Conservation (phyloP, 2,113 vertebrate species). For the Microtus oregoni region DNA sequence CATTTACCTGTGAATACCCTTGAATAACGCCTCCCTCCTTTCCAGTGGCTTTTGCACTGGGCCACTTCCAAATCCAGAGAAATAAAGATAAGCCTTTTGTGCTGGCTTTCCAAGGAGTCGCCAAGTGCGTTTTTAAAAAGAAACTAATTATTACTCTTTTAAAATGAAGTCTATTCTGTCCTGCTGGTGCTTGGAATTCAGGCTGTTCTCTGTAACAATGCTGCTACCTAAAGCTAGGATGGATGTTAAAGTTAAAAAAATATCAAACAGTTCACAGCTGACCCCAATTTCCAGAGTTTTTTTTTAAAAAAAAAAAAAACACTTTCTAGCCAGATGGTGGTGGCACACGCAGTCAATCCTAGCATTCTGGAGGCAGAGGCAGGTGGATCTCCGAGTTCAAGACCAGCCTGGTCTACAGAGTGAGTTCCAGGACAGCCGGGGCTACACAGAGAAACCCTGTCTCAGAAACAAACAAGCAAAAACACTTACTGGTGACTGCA, state of each 20-base stretch:
- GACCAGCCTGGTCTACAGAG: neutral
- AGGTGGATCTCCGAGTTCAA: neutral
- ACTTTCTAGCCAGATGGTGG: too few relatives aligned
- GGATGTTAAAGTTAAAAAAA: neutral
- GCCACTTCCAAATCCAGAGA: neutral
- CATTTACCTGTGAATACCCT: neutral
- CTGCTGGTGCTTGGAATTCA: neutral
- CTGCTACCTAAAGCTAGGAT: neutral
- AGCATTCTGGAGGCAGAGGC: neutral
- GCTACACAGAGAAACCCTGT: neutral
- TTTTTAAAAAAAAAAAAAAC: too few relatives aligned
- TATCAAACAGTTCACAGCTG: neutral
- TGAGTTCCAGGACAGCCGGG: neutral
- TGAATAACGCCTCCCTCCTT: neutral
- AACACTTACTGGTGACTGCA: neutral
- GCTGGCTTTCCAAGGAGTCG: neutral
- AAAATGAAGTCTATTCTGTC: neutral
- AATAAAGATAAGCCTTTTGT: conserved; percentile 52
- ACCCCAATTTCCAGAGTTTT: neutral
- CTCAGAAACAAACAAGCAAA: neutral
- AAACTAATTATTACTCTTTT: conserved; percentile 41
- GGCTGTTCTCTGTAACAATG: neutral
- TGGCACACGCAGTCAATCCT: too few relatives aligned
- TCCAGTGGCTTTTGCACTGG: conserved; percentile 28
- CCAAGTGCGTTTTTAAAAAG: neutral